Evolutionary conservation across 2,113 vertebrate genomes (phyloP).

Genomic region (Rousettus leschenaultii): DNA sequence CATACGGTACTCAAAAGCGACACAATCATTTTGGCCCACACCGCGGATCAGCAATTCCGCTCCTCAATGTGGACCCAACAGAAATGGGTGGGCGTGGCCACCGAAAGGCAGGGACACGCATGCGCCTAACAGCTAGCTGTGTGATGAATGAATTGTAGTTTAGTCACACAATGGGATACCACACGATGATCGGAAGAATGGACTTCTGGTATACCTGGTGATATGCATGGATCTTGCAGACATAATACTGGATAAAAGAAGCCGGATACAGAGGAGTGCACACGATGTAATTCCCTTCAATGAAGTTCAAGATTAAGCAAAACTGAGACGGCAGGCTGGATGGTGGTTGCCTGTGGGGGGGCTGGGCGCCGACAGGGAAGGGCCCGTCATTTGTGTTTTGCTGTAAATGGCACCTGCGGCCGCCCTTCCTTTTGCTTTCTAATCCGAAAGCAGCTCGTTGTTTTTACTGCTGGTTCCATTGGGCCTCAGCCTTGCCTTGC

Average conservation of each 20-base stretch:
- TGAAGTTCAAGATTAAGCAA: not conserved
- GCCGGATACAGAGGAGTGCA: not conserved
- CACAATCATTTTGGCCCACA: not conserved
- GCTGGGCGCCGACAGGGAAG: not conserved
- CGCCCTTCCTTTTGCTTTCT: not conserved
- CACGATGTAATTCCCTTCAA: accelerated
- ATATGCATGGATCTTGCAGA: not conserved
- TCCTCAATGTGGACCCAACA: not conserved
- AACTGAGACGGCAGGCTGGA: not conserved
- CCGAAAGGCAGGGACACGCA: not conserved
- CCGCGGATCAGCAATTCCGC: not conserved
- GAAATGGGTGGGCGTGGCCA: not conserved
- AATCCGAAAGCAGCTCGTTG: not conserved
- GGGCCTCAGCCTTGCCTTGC: not conserved
- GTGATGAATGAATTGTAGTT: not conserved
- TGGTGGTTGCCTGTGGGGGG: not conserved
- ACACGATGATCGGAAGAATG: accelerated
- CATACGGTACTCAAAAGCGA: not conserved
- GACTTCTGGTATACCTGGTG: not conserved
- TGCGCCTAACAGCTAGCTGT: not conserved
- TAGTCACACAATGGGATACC: not conserved
- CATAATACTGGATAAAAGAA: not conserved
- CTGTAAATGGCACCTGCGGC: accelerated
- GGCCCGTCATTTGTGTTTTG: accelerated
- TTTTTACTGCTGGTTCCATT: accelerated